Evolutionary conservation across 2,888 invertebrate species (phyloP).

Genomic region (Melinaea marsaeus): DNA sequence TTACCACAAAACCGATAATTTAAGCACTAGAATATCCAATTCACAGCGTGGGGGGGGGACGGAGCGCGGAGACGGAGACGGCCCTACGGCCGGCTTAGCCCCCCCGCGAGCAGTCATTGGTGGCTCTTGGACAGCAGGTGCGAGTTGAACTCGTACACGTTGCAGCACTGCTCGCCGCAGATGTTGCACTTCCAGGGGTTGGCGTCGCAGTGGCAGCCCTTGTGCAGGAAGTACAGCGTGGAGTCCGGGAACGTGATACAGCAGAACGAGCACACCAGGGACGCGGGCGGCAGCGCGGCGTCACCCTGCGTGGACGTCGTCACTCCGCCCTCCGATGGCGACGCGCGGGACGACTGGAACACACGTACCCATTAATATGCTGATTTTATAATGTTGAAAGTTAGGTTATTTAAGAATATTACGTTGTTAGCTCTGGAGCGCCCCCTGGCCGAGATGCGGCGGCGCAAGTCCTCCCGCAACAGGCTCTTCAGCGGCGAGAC

Average conservation of each 20-base stretch:
- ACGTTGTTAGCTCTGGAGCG: constrained; percentile 74
- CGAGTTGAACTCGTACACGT: constrained; percentile 98
- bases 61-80: background rate
- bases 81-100: constrained; percentile 54
- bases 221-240: constrained; percentile 97
- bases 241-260: constrained; percentile 97
- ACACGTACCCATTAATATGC: background rate
- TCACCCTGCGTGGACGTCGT: constrained; percentile 86
- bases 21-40: constrained; percentile 71
- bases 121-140: constrained; percentile 96
- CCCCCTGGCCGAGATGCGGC: constrained; percentile 85
- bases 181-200: constrained; percentile 99
- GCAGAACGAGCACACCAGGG: constrained; percentile 92
- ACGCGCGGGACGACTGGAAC: constrained; percentile 64
- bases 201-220: constrained; percentile 97
- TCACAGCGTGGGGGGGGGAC: constrained; percentile 5
- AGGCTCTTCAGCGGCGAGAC: constrained; percentile 91
- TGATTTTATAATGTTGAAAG: background rate
- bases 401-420: constrained; percentile 33
- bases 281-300: constrained; percentile 54
- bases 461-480: constrained; percentile 88
- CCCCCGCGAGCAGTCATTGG: constrained; percentile 82
- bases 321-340: constrained; percentile 76
- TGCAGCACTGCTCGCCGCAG: constrained; percentile 95
- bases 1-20: constrained; percentile 49